These are phyloP conservation scores for Sebastes vulpes DNA, from an alignment of 2,797 vertebrate genomes.

Conservation along the genomic window DNA sequence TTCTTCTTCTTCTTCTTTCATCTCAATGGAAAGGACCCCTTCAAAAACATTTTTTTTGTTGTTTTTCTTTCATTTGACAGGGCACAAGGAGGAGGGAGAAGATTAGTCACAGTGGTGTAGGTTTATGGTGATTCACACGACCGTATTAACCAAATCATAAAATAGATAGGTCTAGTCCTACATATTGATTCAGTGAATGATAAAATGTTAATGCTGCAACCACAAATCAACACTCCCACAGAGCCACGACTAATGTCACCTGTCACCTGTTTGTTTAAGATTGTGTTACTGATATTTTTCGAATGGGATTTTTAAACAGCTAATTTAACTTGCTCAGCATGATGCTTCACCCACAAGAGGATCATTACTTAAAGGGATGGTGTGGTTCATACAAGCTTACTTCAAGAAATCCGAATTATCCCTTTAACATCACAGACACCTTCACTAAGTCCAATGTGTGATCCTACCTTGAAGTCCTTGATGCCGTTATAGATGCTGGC, in stretches of 20 bases:
- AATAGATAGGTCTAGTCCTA: background rate
- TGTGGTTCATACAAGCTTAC: fast-evolving
- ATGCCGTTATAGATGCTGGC: slow-evolving; percentile 93
- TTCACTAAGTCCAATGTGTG: background rate
- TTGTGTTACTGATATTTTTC: background rate
- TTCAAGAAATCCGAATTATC: fast-evolving
- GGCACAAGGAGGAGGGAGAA: background rate
- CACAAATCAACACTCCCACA: background rate
- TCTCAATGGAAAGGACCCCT: slow-evolving; percentile 5
- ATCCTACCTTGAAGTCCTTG: slow-evolving; percentile 94
- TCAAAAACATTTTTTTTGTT: slow-evolving; percentile 4
- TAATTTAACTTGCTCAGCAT: background rate
- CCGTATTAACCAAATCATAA: slow-evolving; percentile 1
- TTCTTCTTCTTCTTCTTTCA: background rate
- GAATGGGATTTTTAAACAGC: background rate
- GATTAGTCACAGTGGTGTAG: slow-evolving; percentile 30
- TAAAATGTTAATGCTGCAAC: background rate
- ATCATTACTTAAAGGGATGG: background rate
- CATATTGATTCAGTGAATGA: background rate
- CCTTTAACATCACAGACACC: background rate
- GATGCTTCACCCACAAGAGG: background rate
- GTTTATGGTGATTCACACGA: slow-evolving; percentile 34
- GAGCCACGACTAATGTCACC: background rate
- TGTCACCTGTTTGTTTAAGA: too few relatives aligned
- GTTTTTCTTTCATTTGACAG: slow-evolving; percentile 29